Evolutionary conservation across 2,113 vertebrate species (phyloP), one percentile per base, ranked within the genome.

Genomic region (Platichthys flesus): DNA sequence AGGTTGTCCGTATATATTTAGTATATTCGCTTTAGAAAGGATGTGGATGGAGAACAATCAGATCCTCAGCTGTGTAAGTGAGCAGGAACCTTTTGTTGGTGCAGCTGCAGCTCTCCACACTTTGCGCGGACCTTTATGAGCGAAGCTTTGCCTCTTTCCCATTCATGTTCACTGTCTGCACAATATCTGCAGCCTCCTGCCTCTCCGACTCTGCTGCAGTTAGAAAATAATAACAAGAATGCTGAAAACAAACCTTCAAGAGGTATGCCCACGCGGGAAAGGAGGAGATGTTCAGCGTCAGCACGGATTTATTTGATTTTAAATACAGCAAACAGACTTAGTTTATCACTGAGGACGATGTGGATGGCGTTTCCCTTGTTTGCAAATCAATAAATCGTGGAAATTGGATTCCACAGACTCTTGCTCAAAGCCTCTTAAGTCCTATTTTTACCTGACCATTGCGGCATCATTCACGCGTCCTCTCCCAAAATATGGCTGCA

Each of bases 391-490:
- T 28, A 72, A 74, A 71, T 51, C 26, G 28, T 45, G 20, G 16
- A 37, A 67, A 68, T 42, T 62, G 54, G n/a, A 66, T 42, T 67
- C 67, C 26, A 20, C 21, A 61, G 62, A 51, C 40, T 65, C 40
- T 74, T 74, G 54, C 51, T 35, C 28, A 62, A 49, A 75, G 35
- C 26, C 42, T 76, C 52, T 57, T 26, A 21, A 60, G 37, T 84
- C 20, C 42, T 18, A 16, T 58, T 75, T 86, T 90, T 91, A 93
- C 89, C 89, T 93, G 85, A 77, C 85, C 77, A 82, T 68, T 82
- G 85, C 72, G 64, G 67, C 71, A 83, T 76, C 79, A 74, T 74
- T 87, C 71, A 76, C 74, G 79, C 74, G 74, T 89, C 90, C 57
- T 80, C 74, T 4, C 81, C 82, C 84, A 83, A 84, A 85, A 83